Conservation (phyloP, 1,140 invertebrate genomes). For the Drosophila sturtevanti region DNA sequence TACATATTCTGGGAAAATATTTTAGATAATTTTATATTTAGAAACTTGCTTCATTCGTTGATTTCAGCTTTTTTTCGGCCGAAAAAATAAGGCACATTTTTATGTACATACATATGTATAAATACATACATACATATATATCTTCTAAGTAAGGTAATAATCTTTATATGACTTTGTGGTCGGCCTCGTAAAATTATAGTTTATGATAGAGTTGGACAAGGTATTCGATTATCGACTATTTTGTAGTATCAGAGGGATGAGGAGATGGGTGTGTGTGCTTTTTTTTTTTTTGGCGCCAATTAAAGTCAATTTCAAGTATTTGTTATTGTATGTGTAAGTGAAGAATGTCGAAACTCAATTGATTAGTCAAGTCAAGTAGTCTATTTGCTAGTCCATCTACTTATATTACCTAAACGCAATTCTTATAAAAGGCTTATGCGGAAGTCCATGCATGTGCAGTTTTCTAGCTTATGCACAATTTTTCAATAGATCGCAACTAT, state of each 20-base stretch:
- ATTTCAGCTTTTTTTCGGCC: not conserved
- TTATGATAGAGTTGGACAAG: constrained; percentile 13
- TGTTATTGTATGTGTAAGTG: not conserved
- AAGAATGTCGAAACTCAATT: not conserved
- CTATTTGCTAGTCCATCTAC: constrained; percentile 6
- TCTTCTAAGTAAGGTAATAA: constrained; percentile 6
- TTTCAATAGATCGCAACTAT: no score
- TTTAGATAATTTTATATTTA: constrained; percentile 2
- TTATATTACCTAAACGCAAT: not conserved
- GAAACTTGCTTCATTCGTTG: constrained; percentile 1
- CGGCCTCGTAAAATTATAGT: constrained; percentile 1
- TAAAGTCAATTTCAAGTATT: constrained; percentile 15
- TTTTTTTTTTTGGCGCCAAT: constrained; percentile 11
- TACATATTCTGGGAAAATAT: constrained; percentile 1
- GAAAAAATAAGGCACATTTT: not conserved
- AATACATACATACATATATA: not conserved
- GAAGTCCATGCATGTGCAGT: not conserved
- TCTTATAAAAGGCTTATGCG: not conserved
- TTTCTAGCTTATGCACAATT: not conserved
- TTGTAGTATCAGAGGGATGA: not conserved
- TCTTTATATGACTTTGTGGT: constrained; percentile 17
- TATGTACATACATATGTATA: not conserved
- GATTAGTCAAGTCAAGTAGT: constrained; percentile 4
- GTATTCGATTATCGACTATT: constrained; percentile 2
- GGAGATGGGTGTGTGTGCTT: no score